These are phyloP conservation scores for Gryllus bimaculatus DNA, from an alignment of 1,140 invertebrate genomes.

Conservation along the genomic window DNA sequence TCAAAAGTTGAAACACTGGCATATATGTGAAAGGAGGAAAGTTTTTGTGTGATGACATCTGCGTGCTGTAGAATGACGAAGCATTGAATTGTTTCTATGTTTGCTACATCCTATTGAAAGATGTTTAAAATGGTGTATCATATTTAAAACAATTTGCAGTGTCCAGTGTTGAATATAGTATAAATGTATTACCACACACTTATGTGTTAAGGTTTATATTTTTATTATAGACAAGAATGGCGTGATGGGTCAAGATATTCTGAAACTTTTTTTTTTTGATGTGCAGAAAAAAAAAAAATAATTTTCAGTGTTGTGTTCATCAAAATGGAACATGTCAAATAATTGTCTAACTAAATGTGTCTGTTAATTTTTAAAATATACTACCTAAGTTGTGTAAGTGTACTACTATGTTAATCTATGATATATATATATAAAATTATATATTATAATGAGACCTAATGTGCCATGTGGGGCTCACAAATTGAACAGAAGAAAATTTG, in stretches of 20 bases:
- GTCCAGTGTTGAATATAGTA: conserved; percentile 8
- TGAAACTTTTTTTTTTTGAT: neutral
- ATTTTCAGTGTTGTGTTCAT: conserved; percentile 14
- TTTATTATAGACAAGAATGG: conserved; percentile 11
- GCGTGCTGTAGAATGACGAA: neutral
- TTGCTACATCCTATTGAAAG: neutral
- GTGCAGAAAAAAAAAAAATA: neutral
- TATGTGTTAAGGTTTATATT: conserved; percentile 12
- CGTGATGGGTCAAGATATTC: conserved; percentile 1
- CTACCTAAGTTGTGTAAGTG: conserved; percentile 14
- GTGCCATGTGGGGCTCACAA: neutral
- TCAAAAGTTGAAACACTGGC: neutral
- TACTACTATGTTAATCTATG: conserved; percentile 10
- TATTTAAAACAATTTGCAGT: conserved; percentile 6
- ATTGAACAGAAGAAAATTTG: neutral
- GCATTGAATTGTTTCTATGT: conserved; percentile 5
- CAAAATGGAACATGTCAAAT: neutral
- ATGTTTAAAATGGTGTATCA: conserved; percentile 7
- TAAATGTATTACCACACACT: conserved; percentile 10
- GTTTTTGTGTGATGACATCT: conserved; percentile 4
- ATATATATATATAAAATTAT: neutral
- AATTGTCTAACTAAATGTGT: conserved; percentile 7
- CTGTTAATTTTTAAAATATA: conserved; percentile 11
- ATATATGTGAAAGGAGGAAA: neutral
- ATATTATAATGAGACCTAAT: neutral